phyloP scores from a whole-genome alignment of 2,888 invertebrate genomes.

The Poecilus cupreus region DNA sequence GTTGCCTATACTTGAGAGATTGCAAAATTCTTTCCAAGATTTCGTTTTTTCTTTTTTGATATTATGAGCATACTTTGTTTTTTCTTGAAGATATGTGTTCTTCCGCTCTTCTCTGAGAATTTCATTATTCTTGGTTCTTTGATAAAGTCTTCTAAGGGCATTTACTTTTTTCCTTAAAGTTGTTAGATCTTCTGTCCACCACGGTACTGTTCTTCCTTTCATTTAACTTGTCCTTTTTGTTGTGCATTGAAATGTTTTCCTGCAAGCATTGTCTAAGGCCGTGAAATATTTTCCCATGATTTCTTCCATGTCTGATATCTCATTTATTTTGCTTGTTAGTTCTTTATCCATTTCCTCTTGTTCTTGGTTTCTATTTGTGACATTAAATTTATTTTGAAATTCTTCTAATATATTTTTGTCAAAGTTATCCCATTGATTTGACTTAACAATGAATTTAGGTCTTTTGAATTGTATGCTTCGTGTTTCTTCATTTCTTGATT shows the following conservation, averaged over 20 bases:
- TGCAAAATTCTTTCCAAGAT: neutral
- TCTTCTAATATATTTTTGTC: neutral
- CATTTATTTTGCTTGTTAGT: neutral
- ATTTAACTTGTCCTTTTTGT: neutral
- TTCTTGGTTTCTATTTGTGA: neutral
- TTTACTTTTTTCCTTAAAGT: neutral
- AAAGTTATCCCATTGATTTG: neutral
- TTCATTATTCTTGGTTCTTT: neutral
- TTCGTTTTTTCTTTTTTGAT: neutral
- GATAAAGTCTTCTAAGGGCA: conserved; percentile 1
- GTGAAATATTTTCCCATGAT: neutral
- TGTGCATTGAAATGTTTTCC: neutral
- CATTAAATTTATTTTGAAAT: neutral
- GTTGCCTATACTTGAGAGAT: neutral
- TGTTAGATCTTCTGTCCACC: neutral
- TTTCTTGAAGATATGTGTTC: neutral
- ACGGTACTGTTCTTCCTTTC: neutral
- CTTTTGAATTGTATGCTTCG: no score
- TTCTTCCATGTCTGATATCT: neutral
- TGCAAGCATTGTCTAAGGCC: neutral
- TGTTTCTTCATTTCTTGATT: neutral
- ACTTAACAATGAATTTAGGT: neutral
- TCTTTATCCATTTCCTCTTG: neutral
- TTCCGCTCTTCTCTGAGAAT: neutral
- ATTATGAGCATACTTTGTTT: neutral